Base-by-base conservation (phyloP, 2,888 invertebrate genomes). In the Ceratothoa steindachneri region DNA sequence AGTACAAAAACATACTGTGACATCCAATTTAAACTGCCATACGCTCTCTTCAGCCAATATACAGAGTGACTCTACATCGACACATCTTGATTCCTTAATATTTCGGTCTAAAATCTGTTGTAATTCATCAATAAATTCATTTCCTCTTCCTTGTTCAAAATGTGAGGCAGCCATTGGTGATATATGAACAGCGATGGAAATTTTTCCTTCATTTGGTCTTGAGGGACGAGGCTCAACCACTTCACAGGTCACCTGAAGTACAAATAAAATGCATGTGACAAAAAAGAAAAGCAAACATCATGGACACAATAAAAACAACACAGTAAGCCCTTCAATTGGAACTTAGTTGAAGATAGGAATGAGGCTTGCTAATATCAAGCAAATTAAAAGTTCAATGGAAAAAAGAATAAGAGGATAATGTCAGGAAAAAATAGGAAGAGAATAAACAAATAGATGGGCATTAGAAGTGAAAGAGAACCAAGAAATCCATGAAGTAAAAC, bases 11-110 rank as follows among this genome's bases (percentile, higher is more conserved):
- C 79, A 74, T 65, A 79, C 79, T 29, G 79, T 79, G 60, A 97
- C 86, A 84, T 97, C 96, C 0, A 97, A 90, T 82, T 95, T 86
- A 24, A 97, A 84, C 72, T 90, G 89, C 93, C 93, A 94, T 82
- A 93, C 93, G 88, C 94, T 92, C 86, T 95, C 93, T 83, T 93
- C 95, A 66, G 93, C 90, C 80, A 93, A 90, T 82, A 97, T 93
- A 84, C 97, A 97, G n/a, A 97, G 86, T 0, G 96, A 93, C 85
- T 97, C 97, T 73, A 96, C 87, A 85, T 97, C 97, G 64, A 97
- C 86, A 82, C 95, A 95, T 81, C 91, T 90, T 0, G 95, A 96
- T 83, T 95, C 95, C 83, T 74, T 79, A 51, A 79, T 76, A 60
- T 79, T 79, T 15, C 76, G 55, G 83, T 97, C 96, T 60, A 97